Percentiles rank a stretch among this genome's conserved stretches.
Evolutionary conservation across 2,797 vertebrate species (phyloP).

Genomic region (Pipistrellus pygmaeus): DNA sequence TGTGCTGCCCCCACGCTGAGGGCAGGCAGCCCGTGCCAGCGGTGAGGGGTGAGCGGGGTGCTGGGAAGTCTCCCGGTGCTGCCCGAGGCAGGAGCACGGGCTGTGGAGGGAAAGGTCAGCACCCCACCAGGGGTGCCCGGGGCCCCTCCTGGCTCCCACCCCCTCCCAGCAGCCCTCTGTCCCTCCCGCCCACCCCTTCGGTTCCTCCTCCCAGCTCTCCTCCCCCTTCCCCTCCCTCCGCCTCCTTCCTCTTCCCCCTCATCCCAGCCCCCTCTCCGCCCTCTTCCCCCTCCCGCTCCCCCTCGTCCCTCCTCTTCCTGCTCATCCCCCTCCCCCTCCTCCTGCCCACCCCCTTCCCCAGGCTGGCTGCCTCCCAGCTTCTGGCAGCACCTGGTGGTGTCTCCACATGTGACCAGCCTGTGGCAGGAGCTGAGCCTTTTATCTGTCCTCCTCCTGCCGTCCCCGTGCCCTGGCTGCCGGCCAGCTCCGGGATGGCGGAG

Average conservation of each 20-base stretch:
- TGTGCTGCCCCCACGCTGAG: background rate
- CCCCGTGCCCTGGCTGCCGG: background rate
- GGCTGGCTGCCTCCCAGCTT: slow-evolving; percentile 78
- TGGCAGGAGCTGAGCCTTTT: slow-evolving; percentile 86
- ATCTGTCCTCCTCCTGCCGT: slow-evolving; percentile 80
- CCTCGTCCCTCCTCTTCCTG: too few species aligned
- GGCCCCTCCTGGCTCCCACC: background rate
- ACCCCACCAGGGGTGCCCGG: background rate
- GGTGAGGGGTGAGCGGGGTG: background rate
- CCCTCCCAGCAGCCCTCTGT: background rate
- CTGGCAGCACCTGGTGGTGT: slow-evolving; percentile 85
- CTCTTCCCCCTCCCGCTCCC: rapidly evolving
- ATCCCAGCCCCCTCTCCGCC: background rate
- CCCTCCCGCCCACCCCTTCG: background rate
- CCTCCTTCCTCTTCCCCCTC: background rate
- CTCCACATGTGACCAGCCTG: slow-evolving; percentile 86
- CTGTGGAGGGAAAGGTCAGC: too few species aligned
- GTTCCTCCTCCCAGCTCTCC: background rate
- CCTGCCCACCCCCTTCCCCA: background rate
- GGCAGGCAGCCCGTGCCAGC: background rate
- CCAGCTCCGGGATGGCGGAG: background rate
- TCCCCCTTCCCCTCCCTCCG: background rate
- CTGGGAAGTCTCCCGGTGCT: rapidly evolving
- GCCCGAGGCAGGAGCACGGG: background rate
- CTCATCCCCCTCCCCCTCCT: slow-evolving; percentile 11